Percentiles rank a stretch among this genome's conserved stretches.
phyloP scores from a whole-genome alignment of 2,797 vertebrate species.

The Typhlichthys eigenmanni region DNA sequence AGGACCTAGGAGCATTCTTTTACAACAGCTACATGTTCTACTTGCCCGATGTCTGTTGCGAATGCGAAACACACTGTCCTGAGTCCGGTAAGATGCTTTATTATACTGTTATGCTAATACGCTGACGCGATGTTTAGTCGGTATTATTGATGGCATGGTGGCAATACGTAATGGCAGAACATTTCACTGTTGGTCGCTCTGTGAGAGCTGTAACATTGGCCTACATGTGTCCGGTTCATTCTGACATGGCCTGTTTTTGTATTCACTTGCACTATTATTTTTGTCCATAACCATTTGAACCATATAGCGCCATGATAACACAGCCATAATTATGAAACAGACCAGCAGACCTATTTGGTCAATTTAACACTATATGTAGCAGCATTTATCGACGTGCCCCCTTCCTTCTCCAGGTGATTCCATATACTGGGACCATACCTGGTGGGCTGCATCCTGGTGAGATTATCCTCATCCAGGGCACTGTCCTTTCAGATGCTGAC shows the following conservation, averaged over 20 bases:
- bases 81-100: constrained; percentile 73
- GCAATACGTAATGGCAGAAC: not conserved
- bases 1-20: not conserved
- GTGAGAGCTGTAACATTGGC: no score
- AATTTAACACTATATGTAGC: not conserved
- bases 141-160: not conserved
- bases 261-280: no score
- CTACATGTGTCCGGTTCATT: no score
- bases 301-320: no score
- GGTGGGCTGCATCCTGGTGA: constrained; percentile 86
- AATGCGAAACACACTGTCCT: constrained; percentile 78
- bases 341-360: not conserved
- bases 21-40: constrained; percentile 39
- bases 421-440: constrained; percentile 86
- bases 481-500: constrained; percentile 83
- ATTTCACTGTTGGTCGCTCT: no score
- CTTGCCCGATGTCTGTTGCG: constrained; percentile 75
- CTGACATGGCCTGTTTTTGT: no score
- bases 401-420: constrained; percentile 75
- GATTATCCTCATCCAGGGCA: constrained; percentile 86
- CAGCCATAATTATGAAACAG: no score
- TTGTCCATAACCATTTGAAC: no score
- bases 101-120: not conserved
- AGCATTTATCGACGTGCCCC: not conserved
- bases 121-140: not conserved